These are phyloP conservation scores for Girardinus metallicus DNA, from an alignment of 2,797 vertebrate genomes.

Conservation along the genomic window DNA sequence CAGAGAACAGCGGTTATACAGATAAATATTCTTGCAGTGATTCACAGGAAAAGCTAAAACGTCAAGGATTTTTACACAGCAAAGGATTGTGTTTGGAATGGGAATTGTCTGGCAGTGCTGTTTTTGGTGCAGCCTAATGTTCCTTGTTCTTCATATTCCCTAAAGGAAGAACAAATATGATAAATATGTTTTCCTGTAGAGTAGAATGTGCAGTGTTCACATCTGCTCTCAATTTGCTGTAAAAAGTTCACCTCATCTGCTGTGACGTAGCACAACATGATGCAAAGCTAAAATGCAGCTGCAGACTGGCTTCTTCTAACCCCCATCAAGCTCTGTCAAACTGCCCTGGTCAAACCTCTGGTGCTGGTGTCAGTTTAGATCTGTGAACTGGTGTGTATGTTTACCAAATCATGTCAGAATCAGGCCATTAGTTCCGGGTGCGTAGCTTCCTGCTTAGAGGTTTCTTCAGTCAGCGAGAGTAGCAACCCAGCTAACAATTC, in stretches of 20 bases:
- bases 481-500: neutral
- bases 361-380: neutral
- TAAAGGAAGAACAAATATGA: neutral
- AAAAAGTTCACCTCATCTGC: neutral
- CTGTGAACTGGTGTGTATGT: neutral
- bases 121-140: neutral
- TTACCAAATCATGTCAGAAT: neutral
- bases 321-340: neutral
- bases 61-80: neutral
- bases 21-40: neutral
- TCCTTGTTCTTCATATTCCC: neutral
- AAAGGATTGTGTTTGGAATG: neutral
- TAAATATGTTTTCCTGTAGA: neutral
- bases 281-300: neutral
- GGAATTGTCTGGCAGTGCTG: neutral
- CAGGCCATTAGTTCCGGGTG: neutral
- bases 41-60: neutral
- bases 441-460: neutral
- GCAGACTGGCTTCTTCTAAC: neutral
- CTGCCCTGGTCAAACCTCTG: neutral
- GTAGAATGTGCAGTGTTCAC: neutral
- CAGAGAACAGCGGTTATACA: neutral
- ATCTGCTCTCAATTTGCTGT: neutral
- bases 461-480: neutral
- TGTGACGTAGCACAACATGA: neutral